Evolutionary conservation across 2,888 invertebrate species (phyloP), one percentile per base, ranked within the genome.

Genomic region (Melinaea menophilus): DNA sequence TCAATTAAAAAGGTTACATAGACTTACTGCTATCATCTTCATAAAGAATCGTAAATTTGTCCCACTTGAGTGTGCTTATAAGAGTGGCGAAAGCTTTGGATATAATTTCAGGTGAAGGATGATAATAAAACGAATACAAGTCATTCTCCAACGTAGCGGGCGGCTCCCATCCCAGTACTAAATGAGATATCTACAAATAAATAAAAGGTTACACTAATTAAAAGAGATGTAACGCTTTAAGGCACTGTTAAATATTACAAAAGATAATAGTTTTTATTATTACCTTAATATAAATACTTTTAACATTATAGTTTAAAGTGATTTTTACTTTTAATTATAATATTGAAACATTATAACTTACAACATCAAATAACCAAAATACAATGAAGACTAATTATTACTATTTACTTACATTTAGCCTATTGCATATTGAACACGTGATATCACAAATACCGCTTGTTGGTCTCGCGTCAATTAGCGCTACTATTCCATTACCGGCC

Each of bases 11-110:
- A 37, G 33, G 7, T 37, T 37, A 37, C 7, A 37, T 47, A 35
- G 41, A 31, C 86, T 82, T 75, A 79, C 96, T 95, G 65, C 94
- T 94, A 68, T 95, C 93, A 61, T 93, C 92, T 78, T 97, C 95
- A 75, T 97, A 97, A 54, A 97, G 87, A 58, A 96, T 92, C 4
- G 95, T 94, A 77, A 95, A 96, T 69, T 92, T 92, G 64, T 93
- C 93, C 96, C 96, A 97, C 47, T 80, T 91, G 87, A 94, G 93
- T 61, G 93, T 92, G 63, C 92, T 90, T 2, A 96, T 92, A 12
- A 95, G 88, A 56, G 94, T 93, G 2, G 94, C 93, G 69, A 93
- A 92, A 0, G 94, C 95, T 82, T 91, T 91, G 7, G 95, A 93
- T 56, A 95, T 86, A 3, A 92, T 77, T 35, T 92, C 89, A 2